Conservation (phyloP, 2,797 vertebrate species). For the Chloroceryle amazona region DNA sequence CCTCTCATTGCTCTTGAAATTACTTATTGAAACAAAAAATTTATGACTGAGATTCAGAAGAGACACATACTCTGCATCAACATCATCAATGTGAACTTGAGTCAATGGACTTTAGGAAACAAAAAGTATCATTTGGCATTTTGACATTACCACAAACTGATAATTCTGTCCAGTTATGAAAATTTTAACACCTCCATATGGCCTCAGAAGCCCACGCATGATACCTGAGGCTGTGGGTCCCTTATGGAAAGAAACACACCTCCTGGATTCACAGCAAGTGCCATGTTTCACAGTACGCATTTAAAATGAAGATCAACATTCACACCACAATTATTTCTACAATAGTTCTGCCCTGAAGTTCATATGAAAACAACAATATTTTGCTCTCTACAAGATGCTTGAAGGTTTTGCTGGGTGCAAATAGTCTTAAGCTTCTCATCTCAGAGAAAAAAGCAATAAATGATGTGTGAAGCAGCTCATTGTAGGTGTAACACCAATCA, state of each 20-base stretch:
- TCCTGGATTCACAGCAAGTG: neutral
- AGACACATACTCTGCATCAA: rapidly evolving
- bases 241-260: neutral
- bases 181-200: neutral
- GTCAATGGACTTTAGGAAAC: neutral
- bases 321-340: neutral
- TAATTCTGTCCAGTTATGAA: neutral
- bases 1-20: neutral
- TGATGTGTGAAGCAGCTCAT: rapidly evolving
- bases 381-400: neutral
- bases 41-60: neutral
- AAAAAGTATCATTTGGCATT: neutral
- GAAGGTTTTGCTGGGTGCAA: neutral
- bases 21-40: neutral
- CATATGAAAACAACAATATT: neutral
- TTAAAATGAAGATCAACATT: neutral
- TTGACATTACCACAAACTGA: neutral
- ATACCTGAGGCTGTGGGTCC: rapidly evolving
- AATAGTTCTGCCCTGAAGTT: neutral
- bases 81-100: neutral
- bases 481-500: neutral
- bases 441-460: neutral
- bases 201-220: neutral
- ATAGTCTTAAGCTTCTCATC: neutral
- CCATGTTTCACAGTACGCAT: rapidly evolving